Percentiles rank a stretch among this genome's conserved stretches.
These are phyloP conservation scores for Grantiella picta DNA, from an alignment of 2,113 vertebrate genomes.

Conservation along the genomic window DNA sequence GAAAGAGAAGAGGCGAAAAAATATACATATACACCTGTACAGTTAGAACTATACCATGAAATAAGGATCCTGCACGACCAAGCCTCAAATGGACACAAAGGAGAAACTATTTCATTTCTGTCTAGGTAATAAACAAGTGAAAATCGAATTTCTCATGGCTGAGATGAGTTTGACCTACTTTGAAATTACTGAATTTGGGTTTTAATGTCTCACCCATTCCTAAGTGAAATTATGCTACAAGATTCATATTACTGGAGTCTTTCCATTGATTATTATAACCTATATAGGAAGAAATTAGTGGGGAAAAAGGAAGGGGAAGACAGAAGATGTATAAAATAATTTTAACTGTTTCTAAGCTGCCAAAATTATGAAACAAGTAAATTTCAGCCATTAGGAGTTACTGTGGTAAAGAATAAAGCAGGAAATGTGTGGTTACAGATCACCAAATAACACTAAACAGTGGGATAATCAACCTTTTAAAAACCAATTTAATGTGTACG, in stretches of 20 bases:
- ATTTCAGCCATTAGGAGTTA: neutral
- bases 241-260: neutral
- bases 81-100: neutral
- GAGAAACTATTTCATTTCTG: neutral
- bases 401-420: neutral
- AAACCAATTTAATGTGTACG: fast-evolving
- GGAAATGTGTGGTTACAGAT: neutral
- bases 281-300: neutral
- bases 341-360: neutral
- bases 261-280: neutral
- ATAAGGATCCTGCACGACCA: neutral
- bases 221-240: neutral
- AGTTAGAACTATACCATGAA: neutral
- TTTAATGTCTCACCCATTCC: neutral
- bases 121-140: neutral
- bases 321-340: neutral
- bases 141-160: neutral
- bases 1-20: neutral
- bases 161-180: neutral
- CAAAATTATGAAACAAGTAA: neutral
- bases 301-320: neutral
- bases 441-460: neutral
- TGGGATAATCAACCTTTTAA: neutral
- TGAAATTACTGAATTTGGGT: neutral
- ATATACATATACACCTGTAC: neutral